Conservation (phyloP, 2,888 invertebrate species). For the Myopa testacea region DNA sequence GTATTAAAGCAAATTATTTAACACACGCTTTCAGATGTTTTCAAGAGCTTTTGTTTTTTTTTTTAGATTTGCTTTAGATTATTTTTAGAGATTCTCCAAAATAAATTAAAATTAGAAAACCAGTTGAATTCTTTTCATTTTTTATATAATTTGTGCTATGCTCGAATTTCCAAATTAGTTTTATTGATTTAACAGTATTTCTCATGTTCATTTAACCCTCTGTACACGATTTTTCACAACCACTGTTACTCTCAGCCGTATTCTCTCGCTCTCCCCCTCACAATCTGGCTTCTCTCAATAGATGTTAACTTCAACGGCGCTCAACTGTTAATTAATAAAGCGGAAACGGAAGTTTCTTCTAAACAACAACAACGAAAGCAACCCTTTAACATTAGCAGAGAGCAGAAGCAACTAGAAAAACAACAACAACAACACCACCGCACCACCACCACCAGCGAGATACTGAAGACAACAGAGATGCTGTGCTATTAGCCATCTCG, state of each 20-base stretch:
- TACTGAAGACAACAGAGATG: not conserved
- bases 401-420: not conserved
- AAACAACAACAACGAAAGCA: not conserved
- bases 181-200: not conserved
- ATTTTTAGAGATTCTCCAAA: too few species aligned
- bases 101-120: too few species aligned
- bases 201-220: not conserved
- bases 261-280: not conserved
- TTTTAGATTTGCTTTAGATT: too few species aligned
- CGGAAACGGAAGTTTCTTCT: constrained; percentile 46
- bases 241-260: not conserved
- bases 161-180: too few species aligned
- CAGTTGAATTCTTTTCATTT: too few species aligned
- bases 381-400: not conserved
- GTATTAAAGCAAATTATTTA: too few species aligned
- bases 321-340: constrained; percentile 42
- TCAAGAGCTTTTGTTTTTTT: too few species aligned
- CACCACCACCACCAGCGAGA: not conserved
- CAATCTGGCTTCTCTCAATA: not conserved
- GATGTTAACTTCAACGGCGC: not conserved
- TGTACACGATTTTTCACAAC: not conserved
- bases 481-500: not conserved
- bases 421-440: not conserved
- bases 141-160: too few species aligned
- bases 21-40: too few species aligned